phyloP scores from a whole-genome alignment of 2,797 vertebrate species.

The Dicrostonyx torquatus region DNA sequence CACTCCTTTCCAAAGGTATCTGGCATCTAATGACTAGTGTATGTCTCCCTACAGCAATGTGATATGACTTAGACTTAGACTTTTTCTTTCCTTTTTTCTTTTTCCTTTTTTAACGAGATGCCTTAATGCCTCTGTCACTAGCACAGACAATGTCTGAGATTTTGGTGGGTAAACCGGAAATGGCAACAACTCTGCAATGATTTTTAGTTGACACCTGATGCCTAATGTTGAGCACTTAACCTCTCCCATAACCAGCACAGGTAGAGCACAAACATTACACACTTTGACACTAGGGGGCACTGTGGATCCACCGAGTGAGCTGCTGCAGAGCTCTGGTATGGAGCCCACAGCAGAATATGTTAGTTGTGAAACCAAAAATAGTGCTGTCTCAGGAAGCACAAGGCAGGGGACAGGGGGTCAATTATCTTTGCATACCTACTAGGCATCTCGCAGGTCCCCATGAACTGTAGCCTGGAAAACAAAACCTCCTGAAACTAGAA shows the following conservation, averaged over 20 bases:
- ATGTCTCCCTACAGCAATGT: background rate
- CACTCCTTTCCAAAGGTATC: background rate
- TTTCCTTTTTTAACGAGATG: background rate
- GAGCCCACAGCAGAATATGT: background rate
- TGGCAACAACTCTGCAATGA: background rate
- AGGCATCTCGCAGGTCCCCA: background rate
- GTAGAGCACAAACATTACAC: too few species aligned
- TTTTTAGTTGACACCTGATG: fast-evolving
- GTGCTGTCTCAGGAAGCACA: background rate
- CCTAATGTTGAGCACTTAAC: background rate
- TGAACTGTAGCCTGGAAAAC: background rate
- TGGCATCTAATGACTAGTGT: background rate
- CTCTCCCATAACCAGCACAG: background rate
- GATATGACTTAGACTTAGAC: background rate
- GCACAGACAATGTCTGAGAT: background rate
- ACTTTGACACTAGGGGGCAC: background rate
- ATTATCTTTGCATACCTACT: background rate
- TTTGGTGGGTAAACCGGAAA: background rate
- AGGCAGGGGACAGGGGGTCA: background rate
- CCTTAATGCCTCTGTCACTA: background rate
- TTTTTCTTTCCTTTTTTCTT: background rate
- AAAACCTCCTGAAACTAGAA: background rate
- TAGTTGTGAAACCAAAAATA: background rate
- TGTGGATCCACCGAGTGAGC: background rate
- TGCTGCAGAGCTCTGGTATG: fast-evolving